Evolutionary conservation across 2,113 vertebrate species (phyloP), one percentile per base, ranked within the genome.

Genomic region (Arothron firmamentum): DNA sequence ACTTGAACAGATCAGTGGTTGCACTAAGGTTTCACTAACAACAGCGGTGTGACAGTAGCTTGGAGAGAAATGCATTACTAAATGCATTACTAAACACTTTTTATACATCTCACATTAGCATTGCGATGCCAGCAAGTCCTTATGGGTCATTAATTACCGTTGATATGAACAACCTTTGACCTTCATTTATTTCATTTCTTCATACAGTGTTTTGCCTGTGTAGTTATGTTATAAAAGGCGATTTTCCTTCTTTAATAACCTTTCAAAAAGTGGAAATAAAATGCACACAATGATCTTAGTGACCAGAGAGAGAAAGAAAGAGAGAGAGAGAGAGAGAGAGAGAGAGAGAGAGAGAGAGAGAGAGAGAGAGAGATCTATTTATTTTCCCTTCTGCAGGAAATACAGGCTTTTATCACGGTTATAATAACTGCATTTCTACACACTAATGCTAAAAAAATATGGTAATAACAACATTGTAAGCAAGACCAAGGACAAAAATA

Each of bases 1-100:
- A 17, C 0, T 67, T 70, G 62, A 63, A 53, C 54, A 71, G 64
- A 82, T 78, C 77, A 80, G 62, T 65, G 67, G 59, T 57, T 65
- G 28, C 61, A 46, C 45, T 71, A 49, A 69, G 58, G 64, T 70
- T 68, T 70, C 52, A 67, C 70, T 69, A 70, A 75, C 72, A 59
- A 57, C 58, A 19, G 9, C 41, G 41, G 19, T 49, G 53, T 54
- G 72, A 61, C 62, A 60, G 45, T 59, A 70, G 59, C 62, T 68
- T 53, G n/a, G 52, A 70, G 75, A 49, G 47, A 19, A 74, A 49
- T n/a, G n/a, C n/a, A n/a, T n/a, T 7, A 3, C 11, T 38, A 12
- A 38, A 38, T 38, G 34, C 34, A 9, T 38, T 38, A 38, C 11
- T 38, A 9, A 38, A 38, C 34, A 10, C 8, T 11, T 38, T 12